Evolutionary conservation across 1,140 invertebrate genomes (phyloP).

Genomic region (Caenorhabditis tropicalis): DNA sequence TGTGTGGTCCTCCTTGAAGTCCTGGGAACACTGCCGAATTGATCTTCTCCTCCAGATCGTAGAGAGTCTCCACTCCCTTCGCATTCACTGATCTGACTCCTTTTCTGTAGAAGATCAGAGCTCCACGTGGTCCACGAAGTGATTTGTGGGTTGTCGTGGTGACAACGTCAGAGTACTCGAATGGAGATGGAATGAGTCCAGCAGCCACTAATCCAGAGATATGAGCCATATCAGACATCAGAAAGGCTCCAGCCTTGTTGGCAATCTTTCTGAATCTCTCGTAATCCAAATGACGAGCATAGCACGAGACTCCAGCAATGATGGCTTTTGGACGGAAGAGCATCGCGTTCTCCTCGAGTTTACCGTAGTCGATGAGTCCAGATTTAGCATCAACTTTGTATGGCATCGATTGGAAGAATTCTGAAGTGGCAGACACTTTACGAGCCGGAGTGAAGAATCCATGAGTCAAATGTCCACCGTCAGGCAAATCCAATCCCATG

Average conservation of each 20-base stretch:
- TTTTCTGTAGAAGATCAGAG: conserved; percentile 72
- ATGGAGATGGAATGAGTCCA: conserved; percentile 85
- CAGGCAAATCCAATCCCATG: conserved; percentile 92
- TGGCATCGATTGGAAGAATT: conserved; percentile 98
- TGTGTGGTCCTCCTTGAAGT: conserved; percentile 90
- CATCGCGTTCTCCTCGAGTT: conserved; percentile 81
- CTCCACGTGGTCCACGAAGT: conserved; percentile 81
- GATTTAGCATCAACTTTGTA: conserved; percentile 88
- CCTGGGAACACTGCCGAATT: conserved; percentile 93
- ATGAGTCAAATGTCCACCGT: conserved; percentile 84
- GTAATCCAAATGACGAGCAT: conserved; percentile 82
- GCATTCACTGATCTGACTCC: conserved; percentile 72
- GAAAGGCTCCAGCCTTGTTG: conserved; percentile 82
- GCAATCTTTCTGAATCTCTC: conserved; percentile 86
- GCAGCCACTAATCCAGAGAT: conserved; percentile 89
- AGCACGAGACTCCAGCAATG: conserved; percentile 89
- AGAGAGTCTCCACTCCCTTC: conserved; percentile 82
- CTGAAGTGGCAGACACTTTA: conserved; percentile 93
- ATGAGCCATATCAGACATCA: conserved; percentile 96
- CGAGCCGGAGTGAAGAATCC: conserved; percentile 85
- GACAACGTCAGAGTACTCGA: conserved; percentile 91
- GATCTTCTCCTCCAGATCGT: conserved; percentile 86
- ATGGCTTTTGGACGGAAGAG: conserved; percentile 91
- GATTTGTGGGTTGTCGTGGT: conserved; percentile 96
- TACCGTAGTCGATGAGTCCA: conserved; percentile 92